Conservation (phyloP, 2,888 invertebrate genomes). For the Leptopterna dolabrata region DNA sequence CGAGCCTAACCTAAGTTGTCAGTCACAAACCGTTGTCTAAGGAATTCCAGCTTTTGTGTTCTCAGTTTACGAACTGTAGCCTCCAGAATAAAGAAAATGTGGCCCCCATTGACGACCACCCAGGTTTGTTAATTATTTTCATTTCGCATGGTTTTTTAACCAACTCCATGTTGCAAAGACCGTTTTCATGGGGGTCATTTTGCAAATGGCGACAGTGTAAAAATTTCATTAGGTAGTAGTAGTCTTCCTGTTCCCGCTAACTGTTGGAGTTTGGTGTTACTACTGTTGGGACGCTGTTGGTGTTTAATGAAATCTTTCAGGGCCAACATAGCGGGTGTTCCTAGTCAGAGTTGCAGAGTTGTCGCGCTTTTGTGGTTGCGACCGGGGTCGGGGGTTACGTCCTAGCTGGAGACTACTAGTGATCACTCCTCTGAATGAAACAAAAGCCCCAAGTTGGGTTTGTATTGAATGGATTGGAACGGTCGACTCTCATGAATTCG, state of each 20-base stretch:
- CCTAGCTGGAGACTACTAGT: neutral
- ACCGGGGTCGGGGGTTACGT: neutral
- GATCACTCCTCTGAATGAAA: neutral
- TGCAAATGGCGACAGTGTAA: neutral
- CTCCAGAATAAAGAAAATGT: no score
- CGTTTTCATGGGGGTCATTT: neutral
- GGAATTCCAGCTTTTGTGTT: no score
- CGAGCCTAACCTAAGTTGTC: no score
- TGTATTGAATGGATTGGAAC: neutral
- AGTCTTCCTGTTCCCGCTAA: neutral
- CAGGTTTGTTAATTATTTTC: neutral
- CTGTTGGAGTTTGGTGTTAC: no score
- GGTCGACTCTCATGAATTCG: neutral
- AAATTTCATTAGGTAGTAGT: neutral
- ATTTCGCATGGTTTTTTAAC: neutral
- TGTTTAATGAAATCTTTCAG: neutral
- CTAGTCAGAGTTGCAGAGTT: neutral
- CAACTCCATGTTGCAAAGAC: neutral
- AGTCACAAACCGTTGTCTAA: no score
- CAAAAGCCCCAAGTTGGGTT: neutral
- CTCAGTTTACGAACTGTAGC: no score
- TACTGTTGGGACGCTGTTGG: neutral
- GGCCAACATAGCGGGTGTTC: neutral
- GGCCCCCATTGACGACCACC: neutral
- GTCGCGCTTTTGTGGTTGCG: neutral